phyloP scores from a whole-genome alignment of 2,113 vertebrate genomes.

The Boleophthalmus pectinirostris region DNA sequence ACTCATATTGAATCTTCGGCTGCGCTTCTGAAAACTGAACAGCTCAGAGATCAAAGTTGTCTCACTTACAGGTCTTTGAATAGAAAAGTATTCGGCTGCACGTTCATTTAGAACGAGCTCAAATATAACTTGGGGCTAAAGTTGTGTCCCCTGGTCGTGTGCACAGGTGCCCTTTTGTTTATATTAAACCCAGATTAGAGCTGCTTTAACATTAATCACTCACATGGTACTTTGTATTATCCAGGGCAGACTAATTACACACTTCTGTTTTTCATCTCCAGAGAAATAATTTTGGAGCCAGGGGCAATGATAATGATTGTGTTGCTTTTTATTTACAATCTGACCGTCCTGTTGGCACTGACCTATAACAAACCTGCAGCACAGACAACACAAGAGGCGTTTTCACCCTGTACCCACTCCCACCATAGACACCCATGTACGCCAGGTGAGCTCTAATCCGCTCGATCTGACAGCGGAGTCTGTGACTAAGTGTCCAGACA shows the following conservation, averaged over 20 bases:
- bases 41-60: background rate
- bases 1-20: background rate
- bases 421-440: conserved; percentile 58
- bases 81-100: background rate
- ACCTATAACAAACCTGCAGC: conserved; percentile 24
- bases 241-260: conserved; percentile 4
- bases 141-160: background rate
- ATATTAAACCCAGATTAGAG: background rate
- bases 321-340: conserved; percentile 39
- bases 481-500: conserved; percentile 70
- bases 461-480: conserved; percentile 68
- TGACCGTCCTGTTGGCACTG: background rate
- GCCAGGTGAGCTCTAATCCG: conserved; percentile 57
- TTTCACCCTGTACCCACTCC: conserved; percentile 38
- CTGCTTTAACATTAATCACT: conserved; percentile 4
- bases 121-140: background rate
- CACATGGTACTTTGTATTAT: background rate
- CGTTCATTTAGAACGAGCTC: background rate
- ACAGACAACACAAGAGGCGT: conserved; percentile 24
- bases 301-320: conserved; percentile 8
- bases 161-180: conserved; percentile 5
- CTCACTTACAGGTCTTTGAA: background rate
- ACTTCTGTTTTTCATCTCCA: background rate
- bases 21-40: background rate
- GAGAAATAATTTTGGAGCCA: conserved; percentile 6